Evolutionary conservation across 2,888 invertebrate genomes (phyloP).

Genomic region (Calliopum simillimum): DNA sequence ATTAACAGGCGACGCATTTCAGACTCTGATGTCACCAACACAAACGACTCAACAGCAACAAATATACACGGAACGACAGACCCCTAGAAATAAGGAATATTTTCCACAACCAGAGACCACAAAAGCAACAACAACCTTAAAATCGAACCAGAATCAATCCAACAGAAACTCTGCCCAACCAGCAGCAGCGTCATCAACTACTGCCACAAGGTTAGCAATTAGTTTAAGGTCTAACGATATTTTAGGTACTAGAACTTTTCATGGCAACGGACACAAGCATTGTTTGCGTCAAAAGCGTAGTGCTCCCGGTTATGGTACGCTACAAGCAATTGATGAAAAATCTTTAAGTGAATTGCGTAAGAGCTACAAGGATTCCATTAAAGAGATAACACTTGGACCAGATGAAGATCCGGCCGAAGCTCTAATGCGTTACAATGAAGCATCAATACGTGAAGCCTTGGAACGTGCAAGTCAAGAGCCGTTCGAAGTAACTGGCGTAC

Average conservation of each 20-base stretch:
- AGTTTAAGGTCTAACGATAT: conserved; percentile 40
- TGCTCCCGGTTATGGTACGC: conserved; percentile 51
- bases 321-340: conserved; percentile 59
- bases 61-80: conserved; percentile 34
- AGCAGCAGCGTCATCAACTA: background rate
- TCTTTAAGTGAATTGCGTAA: conserved; percentile 57
- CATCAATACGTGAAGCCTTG: conserved; percentile 60
- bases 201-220: conserved; percentile 50
- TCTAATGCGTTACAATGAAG: conserved; percentile 61
- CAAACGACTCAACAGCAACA: conserved; percentile 34
- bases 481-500: conserved; percentile 51
- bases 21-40: conserved; percentile 55
- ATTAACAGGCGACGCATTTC: conserved; percentile 67
- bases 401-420: conserved; percentile 62
- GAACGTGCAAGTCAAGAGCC: conserved; percentile 56
- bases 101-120: conserved; percentile 33
- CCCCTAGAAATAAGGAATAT: background rate
- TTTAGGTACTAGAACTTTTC: conserved; percentile 38
- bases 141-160: conserved; percentile 23
- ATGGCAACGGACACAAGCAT: conserved; percentile 20
- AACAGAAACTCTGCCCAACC: conserved; percentile 3
- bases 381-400: conserved; percentile 62
- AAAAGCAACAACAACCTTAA: conserved; percentile 48
- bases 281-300: conserved; percentile 45
- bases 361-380: conserved; percentile 58